phyloP scores from a whole-genome alignment of 1,140 invertebrate species.

The Zaprionus nigranus region DNA sequence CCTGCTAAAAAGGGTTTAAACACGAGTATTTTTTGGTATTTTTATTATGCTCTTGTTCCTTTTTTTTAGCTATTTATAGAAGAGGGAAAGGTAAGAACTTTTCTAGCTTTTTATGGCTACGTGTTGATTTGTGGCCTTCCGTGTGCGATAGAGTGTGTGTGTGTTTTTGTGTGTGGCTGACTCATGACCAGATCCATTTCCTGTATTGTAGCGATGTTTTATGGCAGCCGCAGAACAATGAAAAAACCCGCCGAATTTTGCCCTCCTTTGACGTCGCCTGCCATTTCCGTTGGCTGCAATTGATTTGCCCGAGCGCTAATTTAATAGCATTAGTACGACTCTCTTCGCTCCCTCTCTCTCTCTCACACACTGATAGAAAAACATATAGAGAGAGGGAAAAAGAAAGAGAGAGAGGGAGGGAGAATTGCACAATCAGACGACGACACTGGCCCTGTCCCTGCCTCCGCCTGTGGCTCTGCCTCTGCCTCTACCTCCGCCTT shows the following conservation, averaged over 20 bases:
- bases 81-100: slow-evolving; percentile 1
- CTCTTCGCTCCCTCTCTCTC: slow-evolving; percentile 4
- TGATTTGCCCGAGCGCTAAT: slow-evolving; percentile 65
- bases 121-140: slow-evolving; percentile 67
- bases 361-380: background rate
- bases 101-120: slow-evolving; percentile 50
- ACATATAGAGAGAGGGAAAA: too few relatives aligned
- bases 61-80: slow-evolving; percentile 22
- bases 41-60: background rate
- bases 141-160: slow-evolving; percentile 25
- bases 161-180: slow-evolving; percentile 26
- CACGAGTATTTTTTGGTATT: slow-evolving; percentile 4
- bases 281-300: slow-evolving; percentile 57
- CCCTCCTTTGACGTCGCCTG: slow-evolving; percentile 44
- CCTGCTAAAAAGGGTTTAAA: slow-evolving; percentile 49
- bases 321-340: slow-evolving; percentile 68
- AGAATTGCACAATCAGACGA: background rate
- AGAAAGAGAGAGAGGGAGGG: too few relatives aligned
- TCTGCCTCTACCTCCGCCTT: background rate
- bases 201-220: slow-evolving; percentile 51
- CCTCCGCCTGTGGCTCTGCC: background rate
- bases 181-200: slow-evolving; percentile 52
- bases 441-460: background rate
- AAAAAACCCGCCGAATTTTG: slow-evolving; percentile 11
- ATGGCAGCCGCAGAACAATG: slow-evolving; percentile 37